Evolutionary conservation across 2,888 invertebrate species (phyloP).

Genomic region (Cepaea hortensis): DNA sequence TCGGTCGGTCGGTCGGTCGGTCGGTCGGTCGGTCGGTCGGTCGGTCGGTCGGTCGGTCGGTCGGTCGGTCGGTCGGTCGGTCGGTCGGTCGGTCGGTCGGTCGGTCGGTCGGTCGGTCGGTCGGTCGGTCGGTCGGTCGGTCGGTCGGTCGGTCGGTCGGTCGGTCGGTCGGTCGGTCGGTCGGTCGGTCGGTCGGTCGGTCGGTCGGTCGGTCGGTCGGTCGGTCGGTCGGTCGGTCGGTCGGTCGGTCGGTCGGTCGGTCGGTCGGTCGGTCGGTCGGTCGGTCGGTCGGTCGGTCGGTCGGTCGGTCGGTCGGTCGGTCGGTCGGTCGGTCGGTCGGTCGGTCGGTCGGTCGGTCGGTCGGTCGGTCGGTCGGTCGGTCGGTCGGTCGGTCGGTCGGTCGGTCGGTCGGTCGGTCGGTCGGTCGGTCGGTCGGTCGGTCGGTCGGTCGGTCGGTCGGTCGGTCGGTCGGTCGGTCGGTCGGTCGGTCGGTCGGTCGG

Average conservation of each 20-base stretch:
- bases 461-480: constrained; percentile 11
- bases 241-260: not conserved
- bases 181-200: constrained; percentile 5
- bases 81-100: constrained; percentile 15
- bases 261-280: constrained; percentile 15
- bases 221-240: not conserved
- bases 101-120: constrained; percentile 29
- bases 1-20: constrained; percentile 21
- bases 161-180: not conserved
- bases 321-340: constrained; percentile 24
- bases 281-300: constrained; percentile 21
- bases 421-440: not conserved
- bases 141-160: not conserved
- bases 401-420: not conserved
- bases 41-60: constrained; percentile 21
- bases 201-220: not conserved
- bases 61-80: constrained; percentile 23
- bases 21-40: constrained; percentile 25
- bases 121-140: constrained; percentile 25
- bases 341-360: constrained; percentile 38
- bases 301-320: constrained; percentile 22
- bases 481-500: constrained; percentile 11
- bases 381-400: constrained; percentile 4
- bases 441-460: constrained; percentile 6
- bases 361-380: constrained; percentile 18